Evolutionary conservation across 2,113 vertebrate genomes (phyloP).

Genomic region (Saccopteryx bilineata): DNA sequence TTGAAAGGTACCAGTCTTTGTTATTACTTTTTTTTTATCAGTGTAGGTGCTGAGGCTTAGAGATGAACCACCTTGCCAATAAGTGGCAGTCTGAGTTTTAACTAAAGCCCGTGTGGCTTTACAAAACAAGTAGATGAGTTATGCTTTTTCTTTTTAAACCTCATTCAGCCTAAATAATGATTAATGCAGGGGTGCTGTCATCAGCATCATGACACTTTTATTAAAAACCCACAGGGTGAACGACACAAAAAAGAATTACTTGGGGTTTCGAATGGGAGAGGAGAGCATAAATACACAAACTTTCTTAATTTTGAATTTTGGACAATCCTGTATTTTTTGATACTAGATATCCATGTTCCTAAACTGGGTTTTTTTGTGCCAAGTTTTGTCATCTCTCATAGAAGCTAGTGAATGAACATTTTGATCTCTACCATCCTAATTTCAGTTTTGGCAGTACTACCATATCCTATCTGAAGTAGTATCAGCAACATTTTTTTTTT

Average conservation of each 20-base stretch:
- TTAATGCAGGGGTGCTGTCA: accelerated
- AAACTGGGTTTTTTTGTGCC: neutral
- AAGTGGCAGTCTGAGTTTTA: neutral
- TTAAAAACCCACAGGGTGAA: neutral
- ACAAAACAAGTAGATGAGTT: neutral
- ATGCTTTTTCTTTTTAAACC: neutral
- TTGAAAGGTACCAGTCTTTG: neutral
- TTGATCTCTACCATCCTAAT: neutral
- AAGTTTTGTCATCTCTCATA: neutral
- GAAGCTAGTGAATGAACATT: neutral
- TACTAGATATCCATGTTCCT: neutral
- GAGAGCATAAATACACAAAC: neutral
- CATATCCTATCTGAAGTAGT: neutral
- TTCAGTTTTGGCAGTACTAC: neutral
- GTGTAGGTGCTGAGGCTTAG: neutral
- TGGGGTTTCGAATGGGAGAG: neutral
- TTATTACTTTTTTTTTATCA: neutral
- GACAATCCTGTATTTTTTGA: neutral
- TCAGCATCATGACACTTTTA: neutral
- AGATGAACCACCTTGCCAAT: neutral
- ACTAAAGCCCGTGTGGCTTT: accelerated
- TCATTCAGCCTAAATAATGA: too few relatives aligned
- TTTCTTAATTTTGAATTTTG: neutral
- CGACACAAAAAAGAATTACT: neutral
- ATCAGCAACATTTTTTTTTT: neutral